Evolutionary conservation across 2,888 invertebrate species (phyloP).

Genomic region (Papilio demoleus): DNA sequence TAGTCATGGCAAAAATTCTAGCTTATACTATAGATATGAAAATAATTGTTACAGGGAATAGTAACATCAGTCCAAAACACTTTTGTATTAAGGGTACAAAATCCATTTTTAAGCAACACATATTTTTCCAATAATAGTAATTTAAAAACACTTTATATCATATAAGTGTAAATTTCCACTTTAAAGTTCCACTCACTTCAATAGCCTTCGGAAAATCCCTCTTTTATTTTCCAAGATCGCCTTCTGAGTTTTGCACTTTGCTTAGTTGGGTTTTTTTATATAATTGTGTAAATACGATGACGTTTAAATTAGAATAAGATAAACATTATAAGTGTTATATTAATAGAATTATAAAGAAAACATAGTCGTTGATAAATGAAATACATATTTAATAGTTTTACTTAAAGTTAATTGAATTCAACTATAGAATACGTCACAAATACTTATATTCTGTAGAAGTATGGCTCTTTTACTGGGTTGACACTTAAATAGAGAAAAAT

Average conservation of each 20-base stretch:
- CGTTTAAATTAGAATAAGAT: conserved; percentile 8
- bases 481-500: neutral
- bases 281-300: neutral
- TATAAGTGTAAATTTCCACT: conserved; percentile 3
- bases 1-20: too few relatives aligned
- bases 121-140: too few relatives aligned
- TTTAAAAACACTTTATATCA: neutral
- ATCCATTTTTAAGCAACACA: neutral
- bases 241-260: neutral
- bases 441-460: too few relatives aligned
- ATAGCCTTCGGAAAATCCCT: conserved; percentile 10
- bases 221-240: conserved; percentile 16
- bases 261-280: conserved; percentile 13
- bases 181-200: neutral
- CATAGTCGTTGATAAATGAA: neutral
- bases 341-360: neutral
- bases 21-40: too few relatives aligned
- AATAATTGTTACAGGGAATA: too few relatives aligned
- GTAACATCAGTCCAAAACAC: neutral
- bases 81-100: neutral
- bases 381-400: too few relatives aligned
- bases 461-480: too few relatives aligned
- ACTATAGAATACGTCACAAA: neutral
- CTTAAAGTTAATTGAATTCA: neutral
- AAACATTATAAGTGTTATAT: neutral